Evolutionary conservation across 2,113 vertebrate genomes (phyloP).

Genomic region (Festucalex cinctus): DNA sequence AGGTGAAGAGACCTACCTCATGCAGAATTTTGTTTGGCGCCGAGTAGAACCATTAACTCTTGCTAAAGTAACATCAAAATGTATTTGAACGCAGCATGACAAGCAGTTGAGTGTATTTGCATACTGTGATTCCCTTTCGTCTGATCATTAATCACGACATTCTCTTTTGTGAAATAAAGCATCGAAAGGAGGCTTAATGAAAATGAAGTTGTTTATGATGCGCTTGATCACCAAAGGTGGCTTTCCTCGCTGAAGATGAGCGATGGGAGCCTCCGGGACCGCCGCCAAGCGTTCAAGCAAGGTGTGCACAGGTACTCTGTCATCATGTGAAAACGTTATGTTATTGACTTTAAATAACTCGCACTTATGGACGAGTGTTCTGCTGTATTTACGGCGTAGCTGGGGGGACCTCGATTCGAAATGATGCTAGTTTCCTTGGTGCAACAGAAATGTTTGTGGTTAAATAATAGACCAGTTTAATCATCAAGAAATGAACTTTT

Average conservation of each 20-base stretch:
- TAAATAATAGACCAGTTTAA: too few relatives aligned
- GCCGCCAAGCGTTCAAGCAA: slow-evolving; percentile 22
- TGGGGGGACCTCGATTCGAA: background rate
- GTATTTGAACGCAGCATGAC: background rate
- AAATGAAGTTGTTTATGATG: slow-evolving; percentile 68
- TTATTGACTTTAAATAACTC: background rate
- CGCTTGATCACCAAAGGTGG: slow-evolving; percentile 58
- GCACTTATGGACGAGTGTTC: background rate
- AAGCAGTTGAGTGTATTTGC: background rate
- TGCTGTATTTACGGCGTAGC: background rate
- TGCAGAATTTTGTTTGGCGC: too few relatives aligned
- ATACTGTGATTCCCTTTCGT: background rate
- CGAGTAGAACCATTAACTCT: too few relatives aligned
- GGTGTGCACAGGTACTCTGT: slow-evolving; percentile 16
- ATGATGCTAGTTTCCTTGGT: too few relatives aligned
- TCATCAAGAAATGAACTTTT: too few relatives aligned
- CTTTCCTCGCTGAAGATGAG: slow-evolving; percentile 35
- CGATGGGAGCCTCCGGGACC: slow-evolving; percentile 11
- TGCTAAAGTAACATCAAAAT: background rate
- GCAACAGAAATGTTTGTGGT: too few relatives aligned
- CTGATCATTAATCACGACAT: slow-evolving; percentile 52
- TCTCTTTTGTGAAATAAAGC: slow-evolving; percentile 52
- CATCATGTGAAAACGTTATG: slow-evolving; percentile 15
- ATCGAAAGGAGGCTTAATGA: slow-evolving; percentile 59
- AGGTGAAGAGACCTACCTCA: too few relatives aligned